phyloP scores from a whole-genome alignment of 2,888 invertebrate species.

The Neoascia interrupta region DNA sequence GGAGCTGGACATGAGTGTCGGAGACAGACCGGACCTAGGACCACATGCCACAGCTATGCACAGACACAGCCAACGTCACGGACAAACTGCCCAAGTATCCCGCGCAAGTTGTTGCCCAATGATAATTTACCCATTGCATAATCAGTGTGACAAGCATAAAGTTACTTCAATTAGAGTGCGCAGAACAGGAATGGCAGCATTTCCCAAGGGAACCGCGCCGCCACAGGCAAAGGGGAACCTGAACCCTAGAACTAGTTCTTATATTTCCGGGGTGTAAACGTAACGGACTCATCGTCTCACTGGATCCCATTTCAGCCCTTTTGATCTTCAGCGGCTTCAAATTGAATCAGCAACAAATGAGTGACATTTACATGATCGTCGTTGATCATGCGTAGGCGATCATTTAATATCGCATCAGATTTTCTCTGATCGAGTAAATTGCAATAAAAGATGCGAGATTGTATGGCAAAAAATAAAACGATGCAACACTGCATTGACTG shows the following conservation, averaged over 20 bases:
- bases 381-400: conserved; percentile 48
- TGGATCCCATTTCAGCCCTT: conserved; percentile 12
- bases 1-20: too few relatives aligned
- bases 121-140: conserved; percentile 50
- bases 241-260: conserved; percentile 12
- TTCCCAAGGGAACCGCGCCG: conserved; percentile 7
- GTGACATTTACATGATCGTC: conserved; percentile 53
- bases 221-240: not conserved
- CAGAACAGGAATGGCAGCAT: conserved; percentile 42
- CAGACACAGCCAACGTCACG: too few relatives aligned
- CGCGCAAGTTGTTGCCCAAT: too few relatives aligned
- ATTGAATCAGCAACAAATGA: conserved; percentile 19
- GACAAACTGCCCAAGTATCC: too few relatives aligned
- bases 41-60: too few relatives aligned
- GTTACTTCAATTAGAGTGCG: conserved; percentile 52
- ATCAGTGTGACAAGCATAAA: conserved; percentile 65
- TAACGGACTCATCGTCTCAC: conserved; percentile 30
- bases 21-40: too few relatives aligned
- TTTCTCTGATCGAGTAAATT: not conserved
- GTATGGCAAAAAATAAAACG: not conserved
- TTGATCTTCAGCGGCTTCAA: conserved; percentile 29
- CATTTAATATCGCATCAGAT: conserved; percentile 7
- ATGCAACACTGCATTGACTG: conserved; percentile 19
- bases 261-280: conserved; percentile 44
- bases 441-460: not conserved